A percentile compares a stretch with the other conserved stretches of the same genome.
phyloP scores from a whole-genome alignment of 2,888 invertebrate genomes.

The Hypena proboscidalis region DNA sequence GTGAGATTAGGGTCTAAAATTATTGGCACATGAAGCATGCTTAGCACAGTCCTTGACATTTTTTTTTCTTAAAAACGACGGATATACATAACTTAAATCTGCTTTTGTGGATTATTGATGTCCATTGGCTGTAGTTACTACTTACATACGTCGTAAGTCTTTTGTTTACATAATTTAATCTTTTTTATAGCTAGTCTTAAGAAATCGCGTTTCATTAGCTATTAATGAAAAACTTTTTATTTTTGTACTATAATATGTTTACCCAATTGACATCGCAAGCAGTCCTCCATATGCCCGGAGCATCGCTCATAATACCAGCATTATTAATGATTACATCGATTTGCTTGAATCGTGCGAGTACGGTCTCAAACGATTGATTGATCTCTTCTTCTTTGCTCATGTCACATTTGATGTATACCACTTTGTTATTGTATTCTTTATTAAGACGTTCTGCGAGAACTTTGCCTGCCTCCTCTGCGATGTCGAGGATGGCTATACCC shows the following conservation, averaged over 20 bases:
- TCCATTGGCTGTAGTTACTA: too few relatives aligned
- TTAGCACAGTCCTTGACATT: too few relatives aligned
- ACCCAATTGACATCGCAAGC: conserved; percentile 61
- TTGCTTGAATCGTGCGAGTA: conserved; percentile 43
- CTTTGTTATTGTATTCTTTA: conserved; percentile 42
- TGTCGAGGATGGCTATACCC: conserved; percentile 53
- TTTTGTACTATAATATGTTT: conserved; percentile 10
- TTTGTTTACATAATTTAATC: too few relatives aligned
- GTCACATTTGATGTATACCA: conserved; percentile 56
- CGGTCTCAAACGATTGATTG: conserved; percentile 45
- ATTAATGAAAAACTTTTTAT: neutral
- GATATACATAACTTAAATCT: too few relatives aligned
- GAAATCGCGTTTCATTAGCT: too few relatives aligned
- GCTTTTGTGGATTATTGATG: too few relatives aligned
- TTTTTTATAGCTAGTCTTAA: too few relatives aligned
- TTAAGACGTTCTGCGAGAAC: conserved; percentile 45
- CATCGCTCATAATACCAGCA: conserved; percentile 60
- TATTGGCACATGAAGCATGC: too few relatives aligned
- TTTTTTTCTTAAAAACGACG: too few relatives aligned
- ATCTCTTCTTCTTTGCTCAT: conserved; percentile 54
- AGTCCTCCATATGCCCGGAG: conserved; percentile 49
- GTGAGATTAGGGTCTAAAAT: too few relatives aligned
- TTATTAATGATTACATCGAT: conserved; percentile 63
- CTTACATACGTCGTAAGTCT: too few relatives aligned
- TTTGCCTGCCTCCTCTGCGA: conserved; percentile 51